phyloP scores from a whole-genome alignment of 2,797 vertebrate species.

The Semaprochilodus insignis region DNA sequence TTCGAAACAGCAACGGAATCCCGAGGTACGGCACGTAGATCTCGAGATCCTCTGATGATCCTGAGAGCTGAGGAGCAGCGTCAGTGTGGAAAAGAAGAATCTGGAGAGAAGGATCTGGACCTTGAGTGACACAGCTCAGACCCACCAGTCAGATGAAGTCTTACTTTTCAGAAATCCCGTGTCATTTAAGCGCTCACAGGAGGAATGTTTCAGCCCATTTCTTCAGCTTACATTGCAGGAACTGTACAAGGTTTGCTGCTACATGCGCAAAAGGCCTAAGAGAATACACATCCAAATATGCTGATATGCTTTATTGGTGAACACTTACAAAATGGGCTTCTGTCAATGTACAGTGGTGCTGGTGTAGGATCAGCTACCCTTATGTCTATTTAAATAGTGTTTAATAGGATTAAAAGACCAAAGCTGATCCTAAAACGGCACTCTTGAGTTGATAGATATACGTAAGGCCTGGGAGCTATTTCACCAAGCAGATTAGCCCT shows the following conservation, averaged over 20 bases:
- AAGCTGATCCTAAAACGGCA: slow-evolving; percentile 7
- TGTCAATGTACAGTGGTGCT: slow-evolving; percentile 14
- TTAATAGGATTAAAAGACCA: neutral
- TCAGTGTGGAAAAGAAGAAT: slow-evolving; percentile 33
- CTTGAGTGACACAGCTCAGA: slow-evolving; percentile 47
- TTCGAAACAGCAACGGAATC: slow-evolving; percentile 89
- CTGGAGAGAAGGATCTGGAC: slow-evolving; percentile 37
- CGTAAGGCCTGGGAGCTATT: neutral
- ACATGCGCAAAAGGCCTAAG: neutral
- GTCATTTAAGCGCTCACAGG: slow-evolving; percentile 18
- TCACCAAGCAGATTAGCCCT: neutral
- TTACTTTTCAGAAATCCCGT: slow-evolving; percentile 62
- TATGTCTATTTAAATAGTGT: slow-evolving; percentile 1
- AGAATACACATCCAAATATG: neutral
- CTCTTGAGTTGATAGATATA: neutral
- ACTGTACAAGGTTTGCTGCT: slow-evolving; percentile 18
- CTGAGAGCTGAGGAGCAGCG: slow-evolving; percentile 25
- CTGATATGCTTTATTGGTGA: neutral
- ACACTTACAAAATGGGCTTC: neutral
- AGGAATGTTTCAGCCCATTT: slow-evolving; percentile 36
- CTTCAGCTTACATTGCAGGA: slow-evolving; percentile 29
- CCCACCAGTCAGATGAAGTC: slow-evolving; percentile 63
- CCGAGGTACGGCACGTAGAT: slow-evolving; percentile 97
- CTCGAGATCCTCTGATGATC: slow-evolving; percentile 90
- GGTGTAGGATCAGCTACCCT: neutral